Percentiles rank a stretch among this genome's conserved stretches.
phyloP scores from a whole-genome alignment of 2,888 invertebrate genomes.

The Cabera pusaria region DNA sequence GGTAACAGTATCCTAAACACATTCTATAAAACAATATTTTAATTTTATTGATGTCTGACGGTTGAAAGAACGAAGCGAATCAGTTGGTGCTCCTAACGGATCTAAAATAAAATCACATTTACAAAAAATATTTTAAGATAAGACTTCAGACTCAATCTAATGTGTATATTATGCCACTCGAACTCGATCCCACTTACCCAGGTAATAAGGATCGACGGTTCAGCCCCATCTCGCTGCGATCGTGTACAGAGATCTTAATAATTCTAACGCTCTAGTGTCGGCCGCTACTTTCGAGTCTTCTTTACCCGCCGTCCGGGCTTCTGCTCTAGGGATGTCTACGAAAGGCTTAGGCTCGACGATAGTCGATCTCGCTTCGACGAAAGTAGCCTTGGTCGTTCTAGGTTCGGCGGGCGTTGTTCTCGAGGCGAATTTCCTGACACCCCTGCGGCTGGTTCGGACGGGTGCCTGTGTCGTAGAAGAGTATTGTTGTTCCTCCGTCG shows the following conservation, averaged over 20 bases:
- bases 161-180: constrained; percentile 25
- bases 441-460: constrained; percentile 58
- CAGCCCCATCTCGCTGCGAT: constrained; percentile 92
- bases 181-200: constrained; percentile 32
- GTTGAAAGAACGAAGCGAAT: no score
- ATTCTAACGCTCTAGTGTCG: constrained; percentile 91
- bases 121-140: constrained; percentile 4
- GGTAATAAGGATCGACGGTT: constrained; percentile 29
- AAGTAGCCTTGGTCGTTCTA: constrained; percentile 43
- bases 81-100: not conserved
- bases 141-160: constrained; percentile 12
- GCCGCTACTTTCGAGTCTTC: constrained; percentile 77
- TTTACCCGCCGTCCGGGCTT: constrained; percentile 61
- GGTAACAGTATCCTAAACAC: constrained; percentile 13
- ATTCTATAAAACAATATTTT: constrained; percentile 4
- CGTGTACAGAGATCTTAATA: constrained; percentile 92
- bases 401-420: constrained; percentile 52
- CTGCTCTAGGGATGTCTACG: constrained; percentile 64
- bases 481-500: constrained; percentile 45
- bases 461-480: constrained; percentile 57
- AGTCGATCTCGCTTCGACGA: constrained; percentile 6
- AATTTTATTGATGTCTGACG: no score
- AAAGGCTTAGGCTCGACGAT: constrained; percentile 36
- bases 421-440: constrained; percentile 59
- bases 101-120: constrained; percentile 7